Percentiles rank a stretch among this genome's conserved stretches.
Evolutionary conservation across 2,797 vertebrate genomes (phyloP).

Genomic region (Melanotaenia boesemani): DNA sequence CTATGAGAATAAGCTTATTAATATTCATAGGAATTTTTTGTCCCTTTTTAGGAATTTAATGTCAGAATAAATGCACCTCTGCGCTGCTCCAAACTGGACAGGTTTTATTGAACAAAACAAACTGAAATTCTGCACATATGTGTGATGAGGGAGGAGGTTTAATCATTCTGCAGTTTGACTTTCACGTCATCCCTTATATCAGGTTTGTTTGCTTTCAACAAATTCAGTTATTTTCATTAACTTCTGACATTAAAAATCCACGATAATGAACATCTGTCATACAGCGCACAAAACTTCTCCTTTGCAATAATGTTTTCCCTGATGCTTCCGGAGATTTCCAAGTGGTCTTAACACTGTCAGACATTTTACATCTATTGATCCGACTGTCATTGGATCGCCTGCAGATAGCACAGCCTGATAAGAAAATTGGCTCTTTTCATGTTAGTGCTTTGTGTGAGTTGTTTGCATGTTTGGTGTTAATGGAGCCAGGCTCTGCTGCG

Average conservation of each 20-base stretch:
- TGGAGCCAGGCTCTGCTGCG: constrained; percentile 38
- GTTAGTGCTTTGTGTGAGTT: constrained; percentile 60
- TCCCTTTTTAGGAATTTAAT: constrained; percentile 27
- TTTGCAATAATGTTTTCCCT: constrained; percentile 75
- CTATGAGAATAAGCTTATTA: constrained; percentile 35
- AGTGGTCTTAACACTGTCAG: constrained; percentile 66
- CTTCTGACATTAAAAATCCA: constrained; percentile 40
- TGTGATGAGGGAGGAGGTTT: constrained; percentile 31
- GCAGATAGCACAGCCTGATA: constrained; percentile 51
- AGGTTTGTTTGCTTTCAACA: constrained; percentile 35
- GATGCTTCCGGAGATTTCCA: constrained; percentile 79
- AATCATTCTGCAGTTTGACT: constrained; percentile 35
- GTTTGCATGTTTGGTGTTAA: constrained; percentile 76
- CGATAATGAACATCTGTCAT: constrained; percentile 9
- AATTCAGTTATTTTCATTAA: constrained; percentile 49
- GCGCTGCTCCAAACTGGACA: constrained; percentile 17
- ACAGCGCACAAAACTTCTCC: constrained; percentile 52
- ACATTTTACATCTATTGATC: constrained; percentile 50
- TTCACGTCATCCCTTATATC: constrained; percentile 14
- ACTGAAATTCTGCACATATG: constrained; percentile 23
- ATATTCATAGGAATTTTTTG: constrained; percentile 37
- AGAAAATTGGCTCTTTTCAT: constrained; percentile 68
- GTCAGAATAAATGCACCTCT: constrained; percentile 16
- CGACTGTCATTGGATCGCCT: constrained; percentile 40
- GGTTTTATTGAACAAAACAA: constrained; percentile 26